Evolutionary conservation across 2,888 invertebrate genomes (phyloP), one percentile per base, ranked within the genome.

Genomic region (Polyommatus iphigenia): DNA sequence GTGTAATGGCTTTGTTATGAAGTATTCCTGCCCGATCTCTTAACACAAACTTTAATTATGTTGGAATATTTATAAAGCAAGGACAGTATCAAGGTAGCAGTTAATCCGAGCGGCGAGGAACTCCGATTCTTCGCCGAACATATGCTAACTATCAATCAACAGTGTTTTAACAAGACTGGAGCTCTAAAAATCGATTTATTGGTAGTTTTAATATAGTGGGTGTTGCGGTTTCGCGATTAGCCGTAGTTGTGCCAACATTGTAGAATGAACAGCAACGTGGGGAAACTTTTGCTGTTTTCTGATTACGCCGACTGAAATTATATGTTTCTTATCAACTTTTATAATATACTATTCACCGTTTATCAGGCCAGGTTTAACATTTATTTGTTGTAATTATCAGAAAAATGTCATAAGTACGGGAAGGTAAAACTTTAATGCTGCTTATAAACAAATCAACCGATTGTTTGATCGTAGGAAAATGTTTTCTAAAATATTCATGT

Each of bases 31-130:
- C 50, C 29, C 54, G 29, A 75, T 50, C 50, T 75, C 75, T 50
- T 73, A 54, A 75, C 75, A 54, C 75, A 75, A 75, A 50, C 75
- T 75, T 50, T 75, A 75, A 75, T 75, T 75, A 75, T 75, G 75
- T 75, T 75, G 75, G 29, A 75, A 75, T 75, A 75, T 75, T 75
- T 75, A 75, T 75, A 75, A 75, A 75, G 75, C 75, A 75, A 75
- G 75, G 75, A 75, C 75, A 46, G 50, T 75, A 75, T 75, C 75
- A 75, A 75, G 75, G 75, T 54, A 75, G 75, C 29, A 75, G 75
- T 50, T 50, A 75, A 20, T 54, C 50, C 29, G 50, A 50, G 50
- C 73, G 20, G 50, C 50, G 50, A 50, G 75, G 54, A 29, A 20
- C 73, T 13, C 75, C 20, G 72, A 29, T 50, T 75, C 8, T 50